Conservation (phyloP, 2,113 vertebrate genomes). For the Bufo gargarizans region DNA sequence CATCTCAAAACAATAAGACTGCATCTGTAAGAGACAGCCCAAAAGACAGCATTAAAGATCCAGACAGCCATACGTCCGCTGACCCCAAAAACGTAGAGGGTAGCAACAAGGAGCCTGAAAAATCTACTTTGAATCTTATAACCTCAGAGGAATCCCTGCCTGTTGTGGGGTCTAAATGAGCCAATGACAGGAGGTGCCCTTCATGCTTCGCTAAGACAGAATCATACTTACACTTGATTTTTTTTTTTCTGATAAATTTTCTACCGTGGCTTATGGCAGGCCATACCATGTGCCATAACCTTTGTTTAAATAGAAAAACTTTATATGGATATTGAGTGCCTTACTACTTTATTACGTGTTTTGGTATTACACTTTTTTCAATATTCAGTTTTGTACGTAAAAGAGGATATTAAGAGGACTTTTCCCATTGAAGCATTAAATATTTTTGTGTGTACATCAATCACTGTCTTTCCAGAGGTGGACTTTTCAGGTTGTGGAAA, state of each 20-base stretch:
- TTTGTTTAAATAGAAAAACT: slow-evolving; percentile 66
- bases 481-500: slow-evolving; percentile 65
- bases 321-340: slow-evolving; percentile 84
- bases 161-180: slow-evolving; percentile 85
- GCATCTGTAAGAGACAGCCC: slow-evolving; percentile 48
- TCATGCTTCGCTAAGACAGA: slow-evolving; percentile 10
- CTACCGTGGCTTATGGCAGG: slow-evolving; percentile 59
- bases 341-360: slow-evolving; percentile 91
- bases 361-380: slow-evolving; percentile 71
- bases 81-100: slow-evolving; percentile 63
- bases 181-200: slow-evolving; percentile 21
- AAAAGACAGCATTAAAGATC: slow-evolving; percentile 62
- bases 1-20: neutral
- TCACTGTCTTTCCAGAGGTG: slow-evolving; percentile 79
- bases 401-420: slow-evolving; percentile 73
- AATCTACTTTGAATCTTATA: slow-evolving; percentile 75
- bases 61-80: slow-evolving; percentile 58
- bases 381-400: slow-evolving; percentile 68
- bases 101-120: slow-evolving; percentile 75
- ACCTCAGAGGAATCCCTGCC: slow-evolving; percentile 69
- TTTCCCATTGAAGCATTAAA: slow-evolving; percentile 78
- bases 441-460: slow-evolving; percentile 73
- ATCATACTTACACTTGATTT: slow-evolving; percentile 24
- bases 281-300: slow-evolving; percentile 72
- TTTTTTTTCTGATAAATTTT: slow-evolving; percentile 13